These are phyloP conservation scores for Pemphredon lugubris DNA, from an alignment of 2,888 invertebrate genomes.

Conservation along the genomic window DNA sequence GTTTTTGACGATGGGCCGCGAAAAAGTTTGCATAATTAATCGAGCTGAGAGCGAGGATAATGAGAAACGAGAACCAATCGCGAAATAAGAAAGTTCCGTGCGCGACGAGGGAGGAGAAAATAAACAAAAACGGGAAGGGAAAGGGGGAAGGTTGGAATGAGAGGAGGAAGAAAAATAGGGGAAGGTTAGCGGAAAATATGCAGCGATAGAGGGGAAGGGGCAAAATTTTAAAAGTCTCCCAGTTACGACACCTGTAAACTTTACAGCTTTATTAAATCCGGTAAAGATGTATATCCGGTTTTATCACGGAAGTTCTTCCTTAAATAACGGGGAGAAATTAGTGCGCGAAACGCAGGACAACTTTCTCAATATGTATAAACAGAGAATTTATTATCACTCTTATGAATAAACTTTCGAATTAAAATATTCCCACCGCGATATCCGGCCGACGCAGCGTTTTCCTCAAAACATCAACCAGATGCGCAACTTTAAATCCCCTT, in stretches of 20 bases:
- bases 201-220: no score
- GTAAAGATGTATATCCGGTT: conserved; percentile 19
- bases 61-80: conserved; percentile 1
- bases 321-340: conserved; percentile 25
- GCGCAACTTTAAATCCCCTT: no score
- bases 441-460: background rate
- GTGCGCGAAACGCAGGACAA: conserved; percentile 8
- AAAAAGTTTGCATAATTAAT: background rate
- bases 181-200: background rate
- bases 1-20: background rate
- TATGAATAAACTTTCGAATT: conserved; percentile 11
- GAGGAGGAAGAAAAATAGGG: background rate
- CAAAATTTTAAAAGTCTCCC: conserved; percentile 28
- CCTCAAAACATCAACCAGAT: no score
- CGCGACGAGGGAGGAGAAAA: conserved; percentile 2
- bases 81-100: conserved; percentile 1
- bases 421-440: background rate
- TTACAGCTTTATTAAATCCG: conserved; percentile 37
- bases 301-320: conserved; percentile 33
- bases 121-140: background rate
- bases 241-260: conserved; percentile 35
- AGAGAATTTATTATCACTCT: background rate
- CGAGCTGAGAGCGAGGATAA: background rate
- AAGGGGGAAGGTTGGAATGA: background rate
- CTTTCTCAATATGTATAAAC: conserved; percentile 11